Base-by-base conservation (phyloP, 2,888 invertebrate genomes). In the Nephrotoma flavescens region DNA sequence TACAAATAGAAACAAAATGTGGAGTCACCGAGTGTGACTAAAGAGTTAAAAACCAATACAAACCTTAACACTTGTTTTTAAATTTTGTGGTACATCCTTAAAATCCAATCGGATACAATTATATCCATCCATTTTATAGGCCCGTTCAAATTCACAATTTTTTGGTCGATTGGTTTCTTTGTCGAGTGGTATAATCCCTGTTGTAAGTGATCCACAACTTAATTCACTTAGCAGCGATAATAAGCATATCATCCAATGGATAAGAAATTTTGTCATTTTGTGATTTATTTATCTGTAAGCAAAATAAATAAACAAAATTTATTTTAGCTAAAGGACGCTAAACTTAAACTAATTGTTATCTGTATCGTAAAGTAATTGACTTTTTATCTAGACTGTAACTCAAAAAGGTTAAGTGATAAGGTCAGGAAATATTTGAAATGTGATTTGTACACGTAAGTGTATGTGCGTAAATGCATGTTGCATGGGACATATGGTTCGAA, bases 71-170 rank as follows among this genome's bases (percentile, higher is more conserved):
- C 86, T 86, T 15, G 86, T 71, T 84, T 86, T 87, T 6, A 87
- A 42, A 84, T 86, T 86, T n/a, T 71, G 86, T 9, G 87, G 87
- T n/a, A 86, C 45, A 7, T 83, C 44, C 11, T 83, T 83, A 3
- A 87, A 83, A 42, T 86, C 86, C 15, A 87, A 41, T 31, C 86
- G 86, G n/a, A 85, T 47, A 71, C 87, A 87, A 15, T 85, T 86
- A 57, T 87, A 87, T 31, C 87, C 87, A 41, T 86, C 42, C 87
- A 87, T 87, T 84, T 83, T 83, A 11, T 83, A 83, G 9, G 83
- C 83, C n/a, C 83, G 11, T 41, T 83, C 83, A 83, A 83, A 83
- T 42, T 83, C 41, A 42, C 83, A 83, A 41, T 83, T 41, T 83
- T 41, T 83, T 41, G 83, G 83, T 41, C n/a, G 41, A 41, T 41